Conservation (phyloP, 2,797 vertebrate species). For the Muscicapa comitata region DNA sequence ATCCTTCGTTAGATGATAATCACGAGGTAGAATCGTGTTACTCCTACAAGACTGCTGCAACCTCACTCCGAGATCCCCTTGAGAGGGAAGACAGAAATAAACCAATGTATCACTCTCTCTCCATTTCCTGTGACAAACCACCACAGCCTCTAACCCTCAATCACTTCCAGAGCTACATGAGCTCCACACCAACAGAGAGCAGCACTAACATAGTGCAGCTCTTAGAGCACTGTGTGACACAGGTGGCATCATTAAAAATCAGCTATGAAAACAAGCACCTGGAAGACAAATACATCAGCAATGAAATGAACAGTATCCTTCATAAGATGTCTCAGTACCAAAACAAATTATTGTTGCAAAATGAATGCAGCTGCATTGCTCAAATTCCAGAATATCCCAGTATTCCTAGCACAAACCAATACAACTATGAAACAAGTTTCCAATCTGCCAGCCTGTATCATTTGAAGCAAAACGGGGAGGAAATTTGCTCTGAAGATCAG, state of each 20-base stretch:
- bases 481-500: constrained; percentile 30
- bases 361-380: neutral
- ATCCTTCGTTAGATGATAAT: constrained; percentile 43
- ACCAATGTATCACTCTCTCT: neutral
- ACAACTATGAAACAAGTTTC: neutral
- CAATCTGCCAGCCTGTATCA: neutral
- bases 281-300: neutral
- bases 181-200: constrained; percentile 43
- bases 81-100: constrained; percentile 43
- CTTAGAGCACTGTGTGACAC: constrained; percentile 71
- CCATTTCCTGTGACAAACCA: constrained; percentile 33
- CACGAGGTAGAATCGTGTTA: constrained; percentile 71
- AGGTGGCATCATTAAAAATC: constrained; percentile 76
- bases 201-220: constrained; percentile 66
- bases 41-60: constrained; percentile 68
- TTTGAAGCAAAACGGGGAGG: neutral
- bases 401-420: neutral
- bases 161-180: constrained; percentile 47
- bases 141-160: constrained; percentile 3
- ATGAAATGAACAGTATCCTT: constrained; percentile 8
- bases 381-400: neutral
- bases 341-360: constrained; percentile 37
- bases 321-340: constrained; percentile 31
- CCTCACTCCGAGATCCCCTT: constrained; percentile 53
- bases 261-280: constrained; percentile 33